Base-by-base conservation (phyloP, 2,797 vertebrate genomes). In the Ctenochaetus hawaiiensis region DNA sequence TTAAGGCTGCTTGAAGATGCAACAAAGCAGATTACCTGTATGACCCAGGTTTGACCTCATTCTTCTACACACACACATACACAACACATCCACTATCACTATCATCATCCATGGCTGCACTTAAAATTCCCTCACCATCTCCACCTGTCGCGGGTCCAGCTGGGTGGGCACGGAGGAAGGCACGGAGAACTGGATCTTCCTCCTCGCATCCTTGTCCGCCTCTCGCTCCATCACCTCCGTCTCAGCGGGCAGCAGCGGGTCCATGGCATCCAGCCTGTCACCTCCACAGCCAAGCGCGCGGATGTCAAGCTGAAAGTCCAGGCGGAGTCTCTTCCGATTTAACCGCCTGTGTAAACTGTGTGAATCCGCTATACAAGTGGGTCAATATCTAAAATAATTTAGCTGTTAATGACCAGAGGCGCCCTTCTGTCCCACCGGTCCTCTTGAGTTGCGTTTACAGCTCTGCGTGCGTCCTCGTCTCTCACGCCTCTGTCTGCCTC, bases 171-270 rank as follows among this genome's bases (percentile, higher is more conserved):
- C 74, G 5, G 91, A 90, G 0, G 96, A 95, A 0, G 98, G 97
- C 82, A 99, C 96, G 0, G 98, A 98, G 91, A 99, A 99, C 93
- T 98, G 97, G 90, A 98, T 98, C 94, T 96, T 98, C 95, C 96
- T 98, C 93, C 94, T 97, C 67, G 94, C 95, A 59, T 97, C 97
- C 87, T 96, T 96, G 86, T 96, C 94, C 67, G 63, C 95, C 93
- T 95, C 96, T 92, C 61, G 72, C 65, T 92, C 93, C 87, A 83
- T 74, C 87, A 85, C 22, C 65, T 90, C 85, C 2, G 88, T 74
- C 39, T 86, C 87, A 41, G 80, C 44, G 66, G 90, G 89, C 71
- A 87, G 72, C 83, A 86, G 78, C 44, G 93, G 89, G 64, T 94
- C 90, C 91, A 92, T 93, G 73, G 72, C 75, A 74, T 52, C 75